Conservation (phyloP, 2,113 vertebrate species). For the Phaethornis superciliosus region DNA sequence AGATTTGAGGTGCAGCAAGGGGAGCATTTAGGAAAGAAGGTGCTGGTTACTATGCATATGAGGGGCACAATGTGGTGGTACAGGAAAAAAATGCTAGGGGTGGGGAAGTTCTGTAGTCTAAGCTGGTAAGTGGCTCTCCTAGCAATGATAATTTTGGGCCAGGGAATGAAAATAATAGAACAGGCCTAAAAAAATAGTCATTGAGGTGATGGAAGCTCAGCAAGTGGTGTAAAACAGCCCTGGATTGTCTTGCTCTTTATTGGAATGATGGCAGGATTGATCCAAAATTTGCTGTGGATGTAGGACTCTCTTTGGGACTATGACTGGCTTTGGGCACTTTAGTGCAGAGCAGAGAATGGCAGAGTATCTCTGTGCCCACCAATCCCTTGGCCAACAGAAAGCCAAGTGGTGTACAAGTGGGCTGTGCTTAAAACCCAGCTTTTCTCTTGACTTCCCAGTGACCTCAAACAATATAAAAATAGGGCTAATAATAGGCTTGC, state of each 20-base stretch:
- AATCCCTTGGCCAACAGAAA: accelerated
- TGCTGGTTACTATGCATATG: not conserved
- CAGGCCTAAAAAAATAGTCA: not conserved
- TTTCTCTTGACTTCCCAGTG: not conserved
- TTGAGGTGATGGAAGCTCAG: not conserved
- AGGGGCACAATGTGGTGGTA: not conserved
- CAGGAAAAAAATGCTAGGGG: not conserved
- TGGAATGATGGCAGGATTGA: not conserved
- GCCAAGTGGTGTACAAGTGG: not conserved
- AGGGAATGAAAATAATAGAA: not conserved
- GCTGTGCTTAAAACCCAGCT: not conserved
- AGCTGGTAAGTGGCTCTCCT: not conserved
- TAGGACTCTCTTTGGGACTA: not conserved
- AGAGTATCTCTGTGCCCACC: accelerated
- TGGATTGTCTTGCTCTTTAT: not conserved
- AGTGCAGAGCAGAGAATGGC: accelerated
- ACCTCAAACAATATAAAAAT: not conserved
- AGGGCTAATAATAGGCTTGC: not conserved
- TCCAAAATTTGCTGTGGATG: not conserved
- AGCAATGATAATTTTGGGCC: not conserved
- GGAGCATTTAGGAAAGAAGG: not conserved
- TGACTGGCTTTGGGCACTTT: not conserved
- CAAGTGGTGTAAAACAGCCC: not conserved
- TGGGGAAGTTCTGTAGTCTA: not conserved
- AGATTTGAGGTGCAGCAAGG: not conserved